Evolutionary conservation across 2,797 vertebrate species (phyloP).

Genomic region (Phoeniculus purpureus): DNA sequence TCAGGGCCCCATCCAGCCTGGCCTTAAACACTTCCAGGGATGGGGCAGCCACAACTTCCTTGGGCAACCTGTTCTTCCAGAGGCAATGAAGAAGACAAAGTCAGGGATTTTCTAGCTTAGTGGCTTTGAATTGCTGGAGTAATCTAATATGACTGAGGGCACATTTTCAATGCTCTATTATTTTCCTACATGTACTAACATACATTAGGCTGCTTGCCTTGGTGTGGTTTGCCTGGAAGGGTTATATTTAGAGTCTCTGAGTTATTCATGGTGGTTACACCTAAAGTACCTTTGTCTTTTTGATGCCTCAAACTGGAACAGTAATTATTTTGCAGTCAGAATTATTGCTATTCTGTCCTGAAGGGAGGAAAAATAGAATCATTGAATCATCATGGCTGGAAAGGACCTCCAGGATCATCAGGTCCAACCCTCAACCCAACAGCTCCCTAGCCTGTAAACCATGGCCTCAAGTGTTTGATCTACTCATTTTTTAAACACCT

Average conservation of each 20-base stretch:
- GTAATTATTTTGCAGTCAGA: neutral
- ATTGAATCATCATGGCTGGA: too few relatives aligned
- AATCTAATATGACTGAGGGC: neutral
- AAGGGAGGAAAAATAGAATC: neutral
- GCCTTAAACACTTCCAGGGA: too few relatives aligned
- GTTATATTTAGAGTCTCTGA: neutral
- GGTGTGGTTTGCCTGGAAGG: slow-evolving; percentile 26
- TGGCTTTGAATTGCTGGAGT: neutral
- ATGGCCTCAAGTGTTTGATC: too few relatives aligned
- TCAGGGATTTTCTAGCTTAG: neutral
- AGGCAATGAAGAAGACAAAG: neutral
- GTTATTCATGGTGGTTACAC: neutral
- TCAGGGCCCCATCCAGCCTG: too few relatives aligned
- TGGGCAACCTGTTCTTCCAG: neutral
- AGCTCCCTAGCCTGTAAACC: too few relatives aligned
- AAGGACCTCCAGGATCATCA: too few relatives aligned
- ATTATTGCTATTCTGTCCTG: neutral
- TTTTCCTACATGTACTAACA: neutral
- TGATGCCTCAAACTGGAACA: neutral
- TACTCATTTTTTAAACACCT: too few relatives aligned
- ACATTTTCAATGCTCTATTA: neutral
- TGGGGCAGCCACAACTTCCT: neutral
- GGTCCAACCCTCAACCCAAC: too few relatives aligned
- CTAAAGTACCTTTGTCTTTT: neutral
- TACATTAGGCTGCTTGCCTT: neutral